Conservation (phyloP, 2,888 invertebrate genomes). For the Macrophya alboannulata region DNA sequence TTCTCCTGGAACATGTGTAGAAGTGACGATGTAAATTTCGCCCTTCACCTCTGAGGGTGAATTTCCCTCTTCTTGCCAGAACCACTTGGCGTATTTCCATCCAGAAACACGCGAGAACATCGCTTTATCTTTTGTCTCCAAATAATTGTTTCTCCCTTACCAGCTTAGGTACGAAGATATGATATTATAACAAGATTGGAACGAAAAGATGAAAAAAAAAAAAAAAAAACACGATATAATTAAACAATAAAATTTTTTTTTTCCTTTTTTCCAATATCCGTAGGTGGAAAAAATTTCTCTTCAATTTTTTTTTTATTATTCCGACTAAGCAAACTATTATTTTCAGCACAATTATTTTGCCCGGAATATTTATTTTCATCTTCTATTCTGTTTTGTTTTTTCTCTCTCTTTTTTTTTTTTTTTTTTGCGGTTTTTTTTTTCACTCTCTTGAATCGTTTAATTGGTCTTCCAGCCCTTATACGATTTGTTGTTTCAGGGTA, state of each 20-base stretch:
- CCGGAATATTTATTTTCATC: neutral
- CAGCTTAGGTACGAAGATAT: neutral
- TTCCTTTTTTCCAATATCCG: neutral
- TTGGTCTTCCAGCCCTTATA: neutral
- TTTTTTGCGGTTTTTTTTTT: neutral
- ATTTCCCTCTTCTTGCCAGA: neutral
- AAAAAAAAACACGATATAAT: neutral
- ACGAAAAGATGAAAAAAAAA: neutral
- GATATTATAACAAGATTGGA: neutral
- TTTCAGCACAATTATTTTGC: too few relatives aligned
- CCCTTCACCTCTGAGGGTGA: slow-evolving; percentile 30
- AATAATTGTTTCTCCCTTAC: slow-evolving; percentile 71
- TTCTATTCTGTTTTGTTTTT: neutral
- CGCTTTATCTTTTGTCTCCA: slow-evolving; percentile 72
- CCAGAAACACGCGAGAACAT: slow-evolving; percentile 60
- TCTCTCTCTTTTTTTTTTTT: neutral
- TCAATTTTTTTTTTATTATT: neutral
- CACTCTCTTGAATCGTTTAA: neutral
- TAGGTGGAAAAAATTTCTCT: neutral
- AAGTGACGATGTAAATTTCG: slow-evolving; percentile 50
- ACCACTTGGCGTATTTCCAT: slow-evolving; percentile 72
- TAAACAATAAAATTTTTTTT: neutral
- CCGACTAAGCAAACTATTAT: neutral
- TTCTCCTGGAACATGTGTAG: slow-evolving; percentile 34
- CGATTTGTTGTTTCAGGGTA: slow-evolving; percentile 34